These are phyloP conservation scores for Xiphorhynchus elegans DNA, from an alignment of 2,113 vertebrate species.

Conservation along the genomic window DNA sequence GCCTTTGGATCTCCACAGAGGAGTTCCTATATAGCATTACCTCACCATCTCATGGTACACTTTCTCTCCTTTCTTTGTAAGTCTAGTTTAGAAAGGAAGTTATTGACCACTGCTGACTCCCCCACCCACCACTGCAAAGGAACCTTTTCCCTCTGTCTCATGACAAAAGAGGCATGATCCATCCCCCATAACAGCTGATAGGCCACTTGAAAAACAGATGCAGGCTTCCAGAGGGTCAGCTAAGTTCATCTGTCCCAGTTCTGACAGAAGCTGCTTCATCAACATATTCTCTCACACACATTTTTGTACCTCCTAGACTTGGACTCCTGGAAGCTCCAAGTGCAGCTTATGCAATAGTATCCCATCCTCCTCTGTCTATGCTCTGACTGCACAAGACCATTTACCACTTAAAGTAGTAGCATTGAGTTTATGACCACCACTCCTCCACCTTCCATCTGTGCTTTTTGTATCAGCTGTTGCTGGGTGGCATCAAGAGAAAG, in stretches of 20 bases:
- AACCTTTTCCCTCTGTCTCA: background rate
- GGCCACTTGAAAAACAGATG: background rate
- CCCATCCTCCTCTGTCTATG: background rate
- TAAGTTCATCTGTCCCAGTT: conserved; percentile 15
- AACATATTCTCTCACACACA: background rate
- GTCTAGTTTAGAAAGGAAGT: background rate
- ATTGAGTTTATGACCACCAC: background rate
- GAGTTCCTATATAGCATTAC: background rate
- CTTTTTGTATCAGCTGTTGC: background rate
- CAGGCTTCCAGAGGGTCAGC: background rate
- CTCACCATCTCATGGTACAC: background rate
- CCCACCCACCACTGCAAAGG: background rate
- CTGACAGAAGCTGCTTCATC: background rate
- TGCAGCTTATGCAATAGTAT: background rate
- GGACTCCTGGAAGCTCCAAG: background rate
- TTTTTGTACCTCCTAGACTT: background rate
- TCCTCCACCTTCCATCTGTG: background rate
- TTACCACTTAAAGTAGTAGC: background rate
- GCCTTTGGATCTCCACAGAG: background rate
- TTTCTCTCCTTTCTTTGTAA: background rate
- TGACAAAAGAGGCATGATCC: background rate
- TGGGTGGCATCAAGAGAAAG: background rate
- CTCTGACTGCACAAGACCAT: background rate
- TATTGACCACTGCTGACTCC: background rate
- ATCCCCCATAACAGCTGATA: background rate